A percentile compares a stretch with the other conserved stretches of the same genome.
Evolutionary conservation across 2,888 invertebrate species (phyloP).

Genomic region (Noctua pronuba): DNA sequence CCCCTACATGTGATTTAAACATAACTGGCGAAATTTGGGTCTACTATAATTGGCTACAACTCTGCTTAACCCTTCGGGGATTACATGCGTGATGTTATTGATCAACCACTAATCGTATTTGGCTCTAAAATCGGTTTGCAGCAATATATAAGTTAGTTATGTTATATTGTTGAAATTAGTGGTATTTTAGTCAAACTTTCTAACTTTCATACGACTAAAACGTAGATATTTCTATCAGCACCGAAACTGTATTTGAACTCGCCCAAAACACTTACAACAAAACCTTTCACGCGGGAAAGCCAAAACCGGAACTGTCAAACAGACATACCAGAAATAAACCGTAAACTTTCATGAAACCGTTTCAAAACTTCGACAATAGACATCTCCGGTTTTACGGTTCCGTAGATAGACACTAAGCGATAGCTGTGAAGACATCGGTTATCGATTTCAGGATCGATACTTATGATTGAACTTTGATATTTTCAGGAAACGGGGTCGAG

Average conservation of each 20-base stretch:
- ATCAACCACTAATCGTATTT: too few relatives aligned
- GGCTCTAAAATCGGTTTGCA: neutral
- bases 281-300: neutral
- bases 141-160: neutral
- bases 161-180: too few relatives aligned
- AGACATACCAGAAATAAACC: slow-evolving; percentile 16
- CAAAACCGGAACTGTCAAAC: slow-evolving; percentile 24
- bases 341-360: slow-evolving; percentile 15
- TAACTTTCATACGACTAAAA: neutral
- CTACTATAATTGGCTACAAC: too few relatives aligned
- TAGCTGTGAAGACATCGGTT: slow-evolving; percentile 22
- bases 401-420: neutral
- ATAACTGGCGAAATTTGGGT: too few relatives aligned
- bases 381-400: slow-evolving; percentile 17
- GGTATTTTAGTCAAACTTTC: neutral
- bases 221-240: neutral
- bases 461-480: slow-evolving; percentile 39
- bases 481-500: slow-evolving; percentile 13
- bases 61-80: too few relatives aligned
- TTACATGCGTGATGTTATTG: too few relatives aligned
- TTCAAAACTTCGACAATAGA: slow-evolving; percentile 31
- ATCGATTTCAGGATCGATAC: slow-evolving; percentile 26
- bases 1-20: too few relatives aligned
- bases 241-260: neutral
- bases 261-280: neutral